These are phyloP conservation scores for Buphagus erythrorhynchus DNA, from an alignment of 2,797 vertebrate species.

Conservation along the genomic window DNA sequence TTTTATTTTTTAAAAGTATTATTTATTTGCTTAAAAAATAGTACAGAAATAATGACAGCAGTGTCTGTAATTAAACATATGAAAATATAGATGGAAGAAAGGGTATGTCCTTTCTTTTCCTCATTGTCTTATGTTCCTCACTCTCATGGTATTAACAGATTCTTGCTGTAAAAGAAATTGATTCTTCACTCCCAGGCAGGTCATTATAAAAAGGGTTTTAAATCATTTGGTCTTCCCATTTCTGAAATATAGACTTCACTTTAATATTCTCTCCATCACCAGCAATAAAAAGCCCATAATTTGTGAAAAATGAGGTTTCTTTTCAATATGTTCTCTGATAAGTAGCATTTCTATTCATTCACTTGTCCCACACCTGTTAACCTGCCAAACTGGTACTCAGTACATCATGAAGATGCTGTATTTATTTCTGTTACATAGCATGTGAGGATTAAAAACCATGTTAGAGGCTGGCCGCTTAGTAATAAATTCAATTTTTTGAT, in stretches of 20 bases:
- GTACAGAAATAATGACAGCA: neutral
- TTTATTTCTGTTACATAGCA: neutral
- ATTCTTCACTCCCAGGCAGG: slow-evolving; percentile 75
- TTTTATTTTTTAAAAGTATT: neutral
- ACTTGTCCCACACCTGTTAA: slow-evolving; percentile 44
- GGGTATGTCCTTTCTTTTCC: neutral
- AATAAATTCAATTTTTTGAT: neutral
- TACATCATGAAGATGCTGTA: neutral
- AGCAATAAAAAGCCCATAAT: slow-evolving; percentile 74
- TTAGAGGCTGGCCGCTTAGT: neutral
- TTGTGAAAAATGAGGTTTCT: slow-evolving; percentile 75
- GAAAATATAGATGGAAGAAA: neutral
- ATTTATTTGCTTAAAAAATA: neutral
- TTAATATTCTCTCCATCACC: slow-evolving; percentile 77
- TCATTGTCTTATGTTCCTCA: neutral
- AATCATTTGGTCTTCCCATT: slow-evolving; percentile 76
- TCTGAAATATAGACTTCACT: slow-evolving; percentile 80
- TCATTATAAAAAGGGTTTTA: slow-evolving; percentile 78
- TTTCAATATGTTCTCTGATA: slow-evolving; percentile 57
- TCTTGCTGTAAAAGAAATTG: slow-evolving; percentile 76
- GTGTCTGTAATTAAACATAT: neutral
- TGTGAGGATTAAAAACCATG: slow-evolving; percentile 1
- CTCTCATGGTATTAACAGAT: slow-evolving; percentile 70
- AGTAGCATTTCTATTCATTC: slow-evolving; percentile 50
- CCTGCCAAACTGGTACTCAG: slow-evolving; percentile 5